Evolutionary conservation across 2,113 vertebrate genomes (phyloP).

Genomic region (Orthonyx spaldingii): DNA sequence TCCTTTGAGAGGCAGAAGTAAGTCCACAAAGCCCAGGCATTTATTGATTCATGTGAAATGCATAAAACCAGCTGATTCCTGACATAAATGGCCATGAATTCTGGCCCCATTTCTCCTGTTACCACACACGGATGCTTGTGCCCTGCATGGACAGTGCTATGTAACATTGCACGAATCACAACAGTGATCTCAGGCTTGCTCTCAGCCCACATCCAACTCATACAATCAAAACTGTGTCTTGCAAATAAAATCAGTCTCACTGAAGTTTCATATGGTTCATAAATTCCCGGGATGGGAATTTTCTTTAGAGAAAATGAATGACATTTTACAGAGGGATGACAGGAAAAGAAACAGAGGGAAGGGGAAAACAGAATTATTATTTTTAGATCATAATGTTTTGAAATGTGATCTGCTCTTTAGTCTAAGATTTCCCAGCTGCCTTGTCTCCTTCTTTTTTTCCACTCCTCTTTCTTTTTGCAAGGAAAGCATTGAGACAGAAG

Average conservation of each 20-base stretch:
- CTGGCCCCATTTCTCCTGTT: background rate
- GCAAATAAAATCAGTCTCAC: background rate
- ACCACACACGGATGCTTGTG: background rate
- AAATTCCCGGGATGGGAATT: background rate
- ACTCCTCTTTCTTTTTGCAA: background rate
- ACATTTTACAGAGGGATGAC: background rate
- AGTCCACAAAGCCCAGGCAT: background rate
- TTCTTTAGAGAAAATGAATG: background rate
- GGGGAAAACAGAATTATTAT: background rate
- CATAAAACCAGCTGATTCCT: background rate
- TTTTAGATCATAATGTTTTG: slow-evolving; percentile 44
- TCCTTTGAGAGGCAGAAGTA: slow-evolving; percentile 16
- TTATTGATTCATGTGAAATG: background rate
- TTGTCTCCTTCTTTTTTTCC: background rate
- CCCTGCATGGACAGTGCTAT: background rate
- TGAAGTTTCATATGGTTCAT: background rate
- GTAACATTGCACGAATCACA: background rate
- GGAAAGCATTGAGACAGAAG: background rate
- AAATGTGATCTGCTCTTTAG: slow-evolving; percentile 18
- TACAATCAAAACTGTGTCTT: background rate
- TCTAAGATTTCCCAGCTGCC: background rate
- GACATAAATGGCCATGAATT: background rate
- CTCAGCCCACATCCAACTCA: background rate
- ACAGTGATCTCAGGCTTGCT: background rate
- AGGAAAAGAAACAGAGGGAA: background rate